Percentiles rank a stretch among this genome's conserved stretches.
These are phyloP conservation scores for Synanthedon andrenaeformis DNA, from an alignment of 2,888 invertebrate species.

Conservation along the genomic window DNA sequence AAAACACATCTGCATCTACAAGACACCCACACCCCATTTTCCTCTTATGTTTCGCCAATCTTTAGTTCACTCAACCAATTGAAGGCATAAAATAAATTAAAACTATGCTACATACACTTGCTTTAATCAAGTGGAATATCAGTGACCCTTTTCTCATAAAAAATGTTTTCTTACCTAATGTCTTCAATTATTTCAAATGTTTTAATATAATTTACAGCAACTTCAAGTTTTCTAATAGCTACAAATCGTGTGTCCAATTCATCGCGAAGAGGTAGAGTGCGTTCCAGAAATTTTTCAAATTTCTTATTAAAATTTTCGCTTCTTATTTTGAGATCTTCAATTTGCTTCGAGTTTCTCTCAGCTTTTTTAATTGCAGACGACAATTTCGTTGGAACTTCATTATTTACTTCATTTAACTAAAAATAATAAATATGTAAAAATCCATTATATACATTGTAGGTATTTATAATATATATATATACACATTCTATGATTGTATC, in stretches of 20 bases:
- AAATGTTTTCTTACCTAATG: conserved; percentile 65
- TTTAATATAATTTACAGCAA: conserved; percentile 75
- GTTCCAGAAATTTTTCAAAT: conserved; percentile 44
- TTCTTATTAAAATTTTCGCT: conserved; percentile 49
- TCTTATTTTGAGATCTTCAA: conserved; percentile 53
- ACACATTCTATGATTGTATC: background rate
- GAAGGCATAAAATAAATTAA: too few relatives aligned
- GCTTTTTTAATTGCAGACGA: conserved; percentile 74
- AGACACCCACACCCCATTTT: too few relatives aligned
- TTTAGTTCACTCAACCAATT: too few relatives aligned
- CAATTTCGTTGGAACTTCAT: conserved; percentile 73
- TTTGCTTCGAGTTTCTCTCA: conserved; percentile 65
- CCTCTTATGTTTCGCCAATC: too few relatives aligned
- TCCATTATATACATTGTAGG: background rate
- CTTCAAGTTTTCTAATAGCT: conserved; percentile 65
- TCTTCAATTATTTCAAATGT: conserved; percentile 79
- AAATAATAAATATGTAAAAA: conserved; percentile 11
- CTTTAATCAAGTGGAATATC: too few relatives aligned
- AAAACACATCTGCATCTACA: too few relatives aligned
- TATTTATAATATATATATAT: background rate
- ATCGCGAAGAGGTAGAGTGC: conserved; percentile 46
- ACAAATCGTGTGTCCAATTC: conserved; percentile 56
- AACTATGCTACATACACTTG: too few relatives aligned
- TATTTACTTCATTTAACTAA: conserved; percentile 74
- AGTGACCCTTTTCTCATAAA: too few relatives aligned